phyloP scores from a whole-genome alignment of 2,797 vertebrate species.

The Sandelia bainsii region DNA sequence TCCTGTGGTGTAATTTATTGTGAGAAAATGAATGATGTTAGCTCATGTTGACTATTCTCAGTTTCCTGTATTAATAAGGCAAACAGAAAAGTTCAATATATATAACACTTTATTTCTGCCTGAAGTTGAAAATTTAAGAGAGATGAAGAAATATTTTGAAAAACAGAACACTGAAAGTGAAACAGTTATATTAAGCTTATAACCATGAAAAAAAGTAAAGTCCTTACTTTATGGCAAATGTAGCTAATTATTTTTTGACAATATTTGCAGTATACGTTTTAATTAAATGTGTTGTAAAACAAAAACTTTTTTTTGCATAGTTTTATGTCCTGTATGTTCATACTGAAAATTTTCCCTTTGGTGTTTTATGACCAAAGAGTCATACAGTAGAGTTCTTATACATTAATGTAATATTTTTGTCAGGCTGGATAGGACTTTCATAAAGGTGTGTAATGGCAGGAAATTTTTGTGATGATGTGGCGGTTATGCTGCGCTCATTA shows the following conservation, averaged over 20 bases:
- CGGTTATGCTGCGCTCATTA: slow-evolving; percentile 73
- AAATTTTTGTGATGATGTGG: slow-evolving; percentile 48
- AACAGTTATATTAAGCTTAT: no score
- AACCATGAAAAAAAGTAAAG: background rate
- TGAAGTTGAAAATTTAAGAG: background rate
- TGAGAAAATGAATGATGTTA: background rate
- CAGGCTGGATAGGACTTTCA: slow-evolving; percentile 44
- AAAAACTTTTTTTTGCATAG: background rate
- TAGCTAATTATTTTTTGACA: background rate
- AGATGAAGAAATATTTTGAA: no score
- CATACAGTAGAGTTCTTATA: slow-evolving; percentile 13
- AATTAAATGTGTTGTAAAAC: background rate
- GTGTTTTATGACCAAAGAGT: slow-evolving; percentile 25
- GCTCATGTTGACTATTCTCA: background rate
- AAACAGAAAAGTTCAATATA: no score
- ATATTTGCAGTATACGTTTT: background rate
- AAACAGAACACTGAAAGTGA: no score
- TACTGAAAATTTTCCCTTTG: background rate
- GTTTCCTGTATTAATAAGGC: background rate
- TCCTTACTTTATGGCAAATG: background rate
- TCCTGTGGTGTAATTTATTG: background rate
- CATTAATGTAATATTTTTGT: slow-evolving; percentile 38
- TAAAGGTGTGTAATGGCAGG: slow-evolving; percentile 29
- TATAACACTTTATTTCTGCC: no score
- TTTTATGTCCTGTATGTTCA: background rate